Percentiles rank a stretch among this genome's conserved stretches.
These are phyloP conservation scores for Dissostichus mawsoni DNA, from an alignment of 2,113 vertebrate genomes.

Conservation along the genomic window DNA sequence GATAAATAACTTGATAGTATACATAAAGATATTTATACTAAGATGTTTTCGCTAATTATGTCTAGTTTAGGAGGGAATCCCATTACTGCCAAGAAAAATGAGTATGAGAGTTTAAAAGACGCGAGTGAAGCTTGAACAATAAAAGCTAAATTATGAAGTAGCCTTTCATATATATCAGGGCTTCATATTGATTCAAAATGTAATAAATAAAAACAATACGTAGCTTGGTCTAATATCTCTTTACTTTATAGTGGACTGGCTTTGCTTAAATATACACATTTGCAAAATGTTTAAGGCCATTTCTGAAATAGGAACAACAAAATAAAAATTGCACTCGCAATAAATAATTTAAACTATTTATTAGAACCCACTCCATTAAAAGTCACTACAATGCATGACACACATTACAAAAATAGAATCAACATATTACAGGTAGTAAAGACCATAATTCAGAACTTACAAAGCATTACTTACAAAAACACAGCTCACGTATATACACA, in stretches of 20 bases:
- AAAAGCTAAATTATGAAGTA: too few species aligned
- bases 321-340: background rate
- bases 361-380: constrained; percentile 54
- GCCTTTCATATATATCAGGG: background rate
- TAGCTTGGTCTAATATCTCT: too few species aligned
- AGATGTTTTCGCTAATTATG: too few species aligned
- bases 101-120: too few species aligned
- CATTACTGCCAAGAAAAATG: too few species aligned
- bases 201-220: too few species aligned
- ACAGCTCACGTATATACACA: constrained; percentile 23
- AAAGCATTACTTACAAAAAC: constrained; percentile 54
- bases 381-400: constrained; percentile 51
- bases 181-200: too few species aligned
- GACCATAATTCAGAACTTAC: constrained; percentile 49
- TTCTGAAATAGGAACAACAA: background rate
- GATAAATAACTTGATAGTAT: too few species aligned
- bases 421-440: constrained; percentile 57
- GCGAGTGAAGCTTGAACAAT: too few species aligned
- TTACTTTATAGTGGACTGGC: too few species aligned
- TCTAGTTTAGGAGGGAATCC: too few species aligned
- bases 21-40: too few species aligned
- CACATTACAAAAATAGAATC: constrained; percentile 74
- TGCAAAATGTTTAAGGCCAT: background rate
- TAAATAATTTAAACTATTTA: constrained; percentile 61
- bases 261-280: background rate